phyloP scores from a whole-genome alignment of 2,888 invertebrate genomes.

The Dicyrtoma fusca region DNA sequence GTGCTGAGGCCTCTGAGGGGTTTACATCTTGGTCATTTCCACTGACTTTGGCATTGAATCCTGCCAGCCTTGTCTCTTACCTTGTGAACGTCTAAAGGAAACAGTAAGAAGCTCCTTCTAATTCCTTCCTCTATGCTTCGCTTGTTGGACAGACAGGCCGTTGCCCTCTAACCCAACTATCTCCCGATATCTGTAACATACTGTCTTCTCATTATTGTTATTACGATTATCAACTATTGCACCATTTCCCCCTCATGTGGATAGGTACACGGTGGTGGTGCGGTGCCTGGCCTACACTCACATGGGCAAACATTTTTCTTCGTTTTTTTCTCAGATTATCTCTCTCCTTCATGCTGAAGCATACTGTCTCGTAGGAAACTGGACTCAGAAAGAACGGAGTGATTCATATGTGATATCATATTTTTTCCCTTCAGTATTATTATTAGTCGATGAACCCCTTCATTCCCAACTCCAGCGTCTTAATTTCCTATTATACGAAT shows the following conservation, averaged over 20 bases:
- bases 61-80: conserved; percentile 33
- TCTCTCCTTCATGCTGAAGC: too few species aligned
- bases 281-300: not conserved
- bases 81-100: conserved; percentile 23
- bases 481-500: too few species aligned
- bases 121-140: conserved; percentile 33
- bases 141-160: conserved; percentile 43
- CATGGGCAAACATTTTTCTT: too few species aligned
- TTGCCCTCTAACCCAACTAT: conserved; percentile 42
- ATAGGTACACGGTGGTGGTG: not conserved
- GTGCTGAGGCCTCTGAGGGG: conserved; percentile 30
- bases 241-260: conserved; percentile 24
- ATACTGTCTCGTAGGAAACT: too few species aligned
- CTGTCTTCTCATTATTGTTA: conserved; percentile 35
- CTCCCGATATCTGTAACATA: conserved; percentile 37
- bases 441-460: too few species aligned
- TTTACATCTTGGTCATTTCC: conserved; percentile 40
- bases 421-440: too few species aligned
- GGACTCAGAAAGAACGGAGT: too few species aligned
- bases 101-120: conserved; percentile 19
- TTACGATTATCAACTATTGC: conserved; percentile 35
- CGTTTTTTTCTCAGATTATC: too few species aligned
- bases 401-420: too few species aligned
- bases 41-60: conserved; percentile 25
- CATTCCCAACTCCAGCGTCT: too few species aligned